phyloP scores from a whole-genome alignment of 1,140 invertebrate genomes.

The Diplogasteroides magnus region DNA sequence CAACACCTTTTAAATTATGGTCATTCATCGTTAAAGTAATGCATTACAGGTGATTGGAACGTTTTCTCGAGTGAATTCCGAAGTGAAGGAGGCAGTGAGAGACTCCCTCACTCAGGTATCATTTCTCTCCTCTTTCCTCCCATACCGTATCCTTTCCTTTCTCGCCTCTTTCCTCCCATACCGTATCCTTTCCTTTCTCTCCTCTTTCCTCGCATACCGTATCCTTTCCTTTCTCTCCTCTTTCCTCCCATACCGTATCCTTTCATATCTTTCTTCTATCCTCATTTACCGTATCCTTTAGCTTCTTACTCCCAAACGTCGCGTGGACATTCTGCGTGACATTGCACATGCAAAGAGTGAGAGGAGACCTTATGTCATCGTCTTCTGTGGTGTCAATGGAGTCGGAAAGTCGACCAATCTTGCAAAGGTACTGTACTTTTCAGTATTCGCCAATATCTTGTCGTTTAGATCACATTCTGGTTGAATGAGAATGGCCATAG shows the following conservation, averaged over 20 bases:
- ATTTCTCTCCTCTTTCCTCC: no score
- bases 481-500: conserved; percentile 92
- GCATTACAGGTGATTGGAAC: conserved; percentile 54
- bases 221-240: no score
- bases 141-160: no score
- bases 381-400: conserved; percentile 98
- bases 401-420: conserved; percentile 99
- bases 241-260: no score
- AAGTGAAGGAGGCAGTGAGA: conserved; percentile 76
- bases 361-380: conserved; percentile 83
- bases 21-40: neutral
- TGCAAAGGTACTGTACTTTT: conserved; percentile 69
- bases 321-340: conserved; percentile 93
- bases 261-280: no score
- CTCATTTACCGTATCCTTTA: no score
- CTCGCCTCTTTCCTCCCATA: no score
- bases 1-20: no score
- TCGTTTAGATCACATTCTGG: conserved; percentile 86
- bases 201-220: no score
- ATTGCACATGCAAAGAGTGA: conserved; percentile 78
- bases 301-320: conserved; percentile 84
- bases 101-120: conserved; percentile 45
- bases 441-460: neutral
- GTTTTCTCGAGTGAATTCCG: conserved; percentile 67
- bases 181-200: no score